A percentile compares a stretch with the other conserved stretches of the same genome.
These are phyloP conservation scores for Sebastes paucispinis DNA, from an alignment of 2,797 vertebrate species.

Conservation along the genomic window DNA sequence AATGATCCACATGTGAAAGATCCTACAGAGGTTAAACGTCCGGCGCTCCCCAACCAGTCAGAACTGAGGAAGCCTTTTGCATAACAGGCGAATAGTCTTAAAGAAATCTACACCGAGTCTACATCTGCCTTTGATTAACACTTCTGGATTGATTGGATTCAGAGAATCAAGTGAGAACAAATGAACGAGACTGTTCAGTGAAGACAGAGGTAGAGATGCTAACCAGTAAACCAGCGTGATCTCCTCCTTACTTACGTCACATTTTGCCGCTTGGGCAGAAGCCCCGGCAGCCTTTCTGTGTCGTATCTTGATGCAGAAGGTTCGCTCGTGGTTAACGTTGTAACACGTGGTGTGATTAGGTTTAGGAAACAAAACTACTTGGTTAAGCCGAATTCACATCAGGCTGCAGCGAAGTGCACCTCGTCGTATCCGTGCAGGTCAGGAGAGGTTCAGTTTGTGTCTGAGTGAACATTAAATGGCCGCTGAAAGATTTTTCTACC, in stretches of 20 bases:
- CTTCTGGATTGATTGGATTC: background rate
- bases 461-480: background rate
- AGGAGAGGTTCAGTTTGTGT: background rate
- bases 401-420: too few species aligned
- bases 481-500: conserved; percentile 24
- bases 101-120: background rate
- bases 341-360: too few species aligned
- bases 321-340: too few species aligned
- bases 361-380: background rate
- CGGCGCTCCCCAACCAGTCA: background rate
- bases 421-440: background rate
- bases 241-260: background rate
- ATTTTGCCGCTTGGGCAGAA: background rate
- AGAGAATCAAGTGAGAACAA: background rate
- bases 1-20: background rate
- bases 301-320: background rate
- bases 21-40: background rate
- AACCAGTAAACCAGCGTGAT: background rate
- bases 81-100: background rate
- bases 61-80: background rate
- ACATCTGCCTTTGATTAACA: background rate
- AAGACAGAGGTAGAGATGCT: conserved; percentile 14
- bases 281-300: background rate
- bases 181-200: background rate
- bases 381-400: too few species aligned